Base-by-base conservation (phyloP, 2,113 vertebrate species). In the Vidua chalybeata region DNA sequence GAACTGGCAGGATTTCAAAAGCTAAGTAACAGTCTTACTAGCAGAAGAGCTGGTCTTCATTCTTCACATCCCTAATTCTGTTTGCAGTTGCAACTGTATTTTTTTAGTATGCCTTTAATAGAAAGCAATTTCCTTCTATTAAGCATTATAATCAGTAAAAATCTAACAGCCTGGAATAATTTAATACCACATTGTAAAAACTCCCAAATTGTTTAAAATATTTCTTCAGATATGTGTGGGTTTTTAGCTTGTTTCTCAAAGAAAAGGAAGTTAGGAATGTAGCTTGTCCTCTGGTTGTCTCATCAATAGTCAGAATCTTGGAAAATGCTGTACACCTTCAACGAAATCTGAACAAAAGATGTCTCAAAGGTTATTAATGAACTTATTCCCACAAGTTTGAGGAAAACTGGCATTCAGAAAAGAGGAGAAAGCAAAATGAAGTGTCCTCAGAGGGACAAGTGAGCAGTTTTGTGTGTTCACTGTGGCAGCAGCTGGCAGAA, bases 1-100 rank as follows among this genome's bases (percentile, higher is more conserved):
- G 73, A 84, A 72, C 80, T 94, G 95, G 94, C 88, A 95, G 66
- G 52, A 62, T 96, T 95, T 94, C 93, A 94, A 89, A 86, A 92
- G 71, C 87, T 84, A 84, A 90, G 15, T 87, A 92, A 81, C 64
- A 61, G 52, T 76, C 80, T 86, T 92, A 95, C 85, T 94, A 94
- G 83, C 41, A 81, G 58, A 86, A 86, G 63, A 83, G 39, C 72
- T 88, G 28, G 11, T 43, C 30, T 74, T 93, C 71, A 18, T 94
- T 96, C 48, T 72, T 73, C 54, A 83, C 24, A 24, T 35, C 0
- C 0, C 21, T 80, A 87, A 69, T 54, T 86, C 74, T 58, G 16
- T 83, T 66, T 78, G 69, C 52, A 35, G 49, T 89, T 94, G 69
- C 22, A 80, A 35, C 46, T 77, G 10, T 49, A 9, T 21, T 51